Conservation (phyloP, 2,888 invertebrate species). For the Netelia melanura region DNA sequence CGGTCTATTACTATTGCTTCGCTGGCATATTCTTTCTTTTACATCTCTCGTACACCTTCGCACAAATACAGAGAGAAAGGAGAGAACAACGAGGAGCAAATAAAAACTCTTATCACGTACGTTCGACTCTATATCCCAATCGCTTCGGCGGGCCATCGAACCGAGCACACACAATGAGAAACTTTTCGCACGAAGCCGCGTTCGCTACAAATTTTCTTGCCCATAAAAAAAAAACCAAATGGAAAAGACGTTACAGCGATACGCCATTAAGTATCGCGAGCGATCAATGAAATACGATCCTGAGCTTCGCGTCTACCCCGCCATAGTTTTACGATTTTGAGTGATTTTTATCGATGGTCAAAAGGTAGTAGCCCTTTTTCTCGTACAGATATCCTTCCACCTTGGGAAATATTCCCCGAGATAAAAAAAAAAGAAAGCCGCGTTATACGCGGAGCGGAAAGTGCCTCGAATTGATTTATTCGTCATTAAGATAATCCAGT, state of each 20-base stretch:
- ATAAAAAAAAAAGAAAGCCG: too few species aligned
- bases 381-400: too few species aligned
- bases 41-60: conserved; percentile 10
- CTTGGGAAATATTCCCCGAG: too few species aligned
- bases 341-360: too few species aligned
- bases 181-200: neutral
- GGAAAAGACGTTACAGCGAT: neutral
- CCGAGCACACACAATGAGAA: conserved; percentile 8
- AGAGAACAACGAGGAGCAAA: neutral
- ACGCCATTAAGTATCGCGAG: conserved; percentile 3
- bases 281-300: too few species aligned
- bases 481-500: conserved; percentile 68
- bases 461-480: conserved; percentile 58
- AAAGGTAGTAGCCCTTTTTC: too few species aligned
- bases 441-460: conserved; percentile 14
- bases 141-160: neutral
- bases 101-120: conserved; percentile 62
- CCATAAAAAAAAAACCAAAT: conserved; percentile 3
- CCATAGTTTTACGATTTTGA: too few species aligned
- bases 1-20: conserved; percentile 30
- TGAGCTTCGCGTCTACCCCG: too few species aligned
- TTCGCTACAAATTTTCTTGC: conserved; percentile 5
- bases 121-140: conserved; percentile 12
- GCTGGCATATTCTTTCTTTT: conserved; percentile 51
- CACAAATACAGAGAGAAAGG: conserved; percentile 47